These are phyloP conservation scores for Xenopus tropicalis DNA, from an alignment of 2,113 vertebrate genomes.

Conservation along the genomic window DNA sequence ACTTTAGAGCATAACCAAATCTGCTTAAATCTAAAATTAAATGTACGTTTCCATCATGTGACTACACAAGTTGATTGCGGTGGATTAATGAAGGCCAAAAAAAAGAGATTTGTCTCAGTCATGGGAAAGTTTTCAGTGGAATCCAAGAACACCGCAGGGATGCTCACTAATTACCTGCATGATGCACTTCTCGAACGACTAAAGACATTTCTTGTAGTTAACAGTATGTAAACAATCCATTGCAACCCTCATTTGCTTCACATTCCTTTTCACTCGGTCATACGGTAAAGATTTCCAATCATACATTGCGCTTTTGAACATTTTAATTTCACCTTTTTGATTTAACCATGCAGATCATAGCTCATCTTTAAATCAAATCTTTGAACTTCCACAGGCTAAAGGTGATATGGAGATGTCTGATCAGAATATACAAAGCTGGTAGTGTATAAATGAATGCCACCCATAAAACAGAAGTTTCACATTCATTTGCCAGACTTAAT, in stretches of 20 bases:
- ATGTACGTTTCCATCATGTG: background rate
- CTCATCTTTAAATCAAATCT: no score
- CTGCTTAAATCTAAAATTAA: conserved; percentile 15
- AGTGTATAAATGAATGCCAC: no score
- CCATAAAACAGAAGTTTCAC: no score
- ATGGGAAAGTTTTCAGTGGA: background rate
- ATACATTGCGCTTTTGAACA: background rate
- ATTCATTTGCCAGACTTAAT: no score
- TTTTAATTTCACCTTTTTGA: background rate
- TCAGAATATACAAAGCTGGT: no score
- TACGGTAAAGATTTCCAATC: background rate
- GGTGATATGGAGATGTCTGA: background rate
- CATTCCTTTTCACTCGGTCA: background rate
- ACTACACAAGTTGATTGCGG: conserved; percentile 10
- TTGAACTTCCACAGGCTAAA: background rate
- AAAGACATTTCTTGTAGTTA: conserved; percentile 1
- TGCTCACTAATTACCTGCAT: conserved; percentile 18
- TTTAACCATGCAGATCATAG: background rate
- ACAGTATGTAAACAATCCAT: background rate
- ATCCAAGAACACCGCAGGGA: conserved; percentile 8
- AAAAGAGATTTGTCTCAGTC: conserved; percentile 23
- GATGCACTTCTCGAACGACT: conserved; percentile 11
- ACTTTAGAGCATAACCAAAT: background rate
- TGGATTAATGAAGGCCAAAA: conserved; percentile 26
- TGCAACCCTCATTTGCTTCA: background rate